A percentile compares a stretch with the other conserved stretches of the same genome.
Conservation (phyloP, 2,888 invertebrate genomes). For the Sepiola atlantica region DNA sequence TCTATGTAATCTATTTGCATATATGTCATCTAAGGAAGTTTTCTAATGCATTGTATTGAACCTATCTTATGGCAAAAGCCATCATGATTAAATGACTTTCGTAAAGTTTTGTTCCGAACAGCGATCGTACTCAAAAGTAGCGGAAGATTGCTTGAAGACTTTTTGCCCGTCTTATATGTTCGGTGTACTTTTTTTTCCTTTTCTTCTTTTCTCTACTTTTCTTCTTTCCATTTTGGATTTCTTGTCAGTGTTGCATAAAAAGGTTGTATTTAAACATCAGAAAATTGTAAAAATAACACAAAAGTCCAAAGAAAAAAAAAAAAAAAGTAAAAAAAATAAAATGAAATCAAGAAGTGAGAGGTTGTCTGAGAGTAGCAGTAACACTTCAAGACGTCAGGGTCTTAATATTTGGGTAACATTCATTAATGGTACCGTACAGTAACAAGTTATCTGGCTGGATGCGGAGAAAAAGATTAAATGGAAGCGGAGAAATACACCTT, state of each 20-base stretch:
- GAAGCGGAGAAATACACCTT: not conserved
- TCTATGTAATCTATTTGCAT: not conserved
- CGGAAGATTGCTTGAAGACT: not conserved
- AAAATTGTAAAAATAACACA: not conserved
- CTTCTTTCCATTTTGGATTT: not conserved
- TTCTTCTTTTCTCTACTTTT: not conserved
- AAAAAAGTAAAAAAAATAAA: not conserved
- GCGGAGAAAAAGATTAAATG: not conserved
- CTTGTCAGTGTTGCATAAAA: constrained; percentile 15
- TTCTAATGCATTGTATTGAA: not conserved
- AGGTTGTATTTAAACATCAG: not conserved
- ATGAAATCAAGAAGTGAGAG: too few relatives aligned
- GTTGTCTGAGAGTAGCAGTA: not conserved
- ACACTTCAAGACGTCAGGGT: not conserved
- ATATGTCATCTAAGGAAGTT: not conserved
- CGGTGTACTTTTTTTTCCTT: not conserved
- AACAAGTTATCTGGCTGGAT: not conserved
- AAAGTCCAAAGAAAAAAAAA: not conserved
- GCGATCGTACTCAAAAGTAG: not conserved
- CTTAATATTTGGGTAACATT: not conserved
- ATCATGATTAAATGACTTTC: not conserved
- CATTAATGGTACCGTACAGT: not conserved
- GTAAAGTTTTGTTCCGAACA: not conserved
- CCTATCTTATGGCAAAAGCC: not conserved
- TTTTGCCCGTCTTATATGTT: not conserved